Base-by-base conservation (phyloP, 2,888 invertebrate species). In the Chrysopilus asiliformis region DNA sequence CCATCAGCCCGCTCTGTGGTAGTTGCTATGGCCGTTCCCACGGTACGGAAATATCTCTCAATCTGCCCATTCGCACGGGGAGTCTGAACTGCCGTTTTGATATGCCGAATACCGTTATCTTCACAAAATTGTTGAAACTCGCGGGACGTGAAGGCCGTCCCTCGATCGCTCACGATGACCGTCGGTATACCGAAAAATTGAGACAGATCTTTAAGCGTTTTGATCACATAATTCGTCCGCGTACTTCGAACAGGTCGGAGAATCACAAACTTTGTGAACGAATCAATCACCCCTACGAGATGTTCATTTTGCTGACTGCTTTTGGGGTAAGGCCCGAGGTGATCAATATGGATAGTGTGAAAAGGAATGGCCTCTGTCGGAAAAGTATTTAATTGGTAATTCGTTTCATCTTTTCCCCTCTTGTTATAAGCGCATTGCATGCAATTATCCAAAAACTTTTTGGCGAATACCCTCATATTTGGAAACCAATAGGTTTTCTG, bases 331-430 rank as follows among this genome's bases (percentile, higher is more conserved):
- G 53, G 53, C 1, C 53, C 52, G 1, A 53, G 31, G 31, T 56
- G 55, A 37, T 56, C 56, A 1, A 56, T 30, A 22, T 56, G 53
- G 3, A 54, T 15, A 0, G 53, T 55, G 32, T 53, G 48, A 31
- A 57, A 54, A 0, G 54, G 32, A 26, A 37, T 27, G 9, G 41
- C 29, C 27, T 16, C 10, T 35, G 15, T 33, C 16, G 38, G 30
- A 19, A 36, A 30, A n/a, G 34, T 26, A 29, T 43, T 28, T 32
- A 42, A 32, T 13, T 27, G 38, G 14, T 34, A 45, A 29, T 33
- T 17, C 4, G 16, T 34, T 22, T 45, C 35, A 18, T 43, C 39
- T 4, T 36, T 38, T 10, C 16, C 22, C 5, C 36, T 36, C 28
- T 42, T 15, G 20, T 42, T 44, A 13, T 44, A 42, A 2, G 41